A percentile compares a stretch with the other conserved stretches of the same genome.
Evolutionary conservation across 2,113 vertebrate species (phyloP).

Genomic region (Lepisosteus osseus): DNA sequence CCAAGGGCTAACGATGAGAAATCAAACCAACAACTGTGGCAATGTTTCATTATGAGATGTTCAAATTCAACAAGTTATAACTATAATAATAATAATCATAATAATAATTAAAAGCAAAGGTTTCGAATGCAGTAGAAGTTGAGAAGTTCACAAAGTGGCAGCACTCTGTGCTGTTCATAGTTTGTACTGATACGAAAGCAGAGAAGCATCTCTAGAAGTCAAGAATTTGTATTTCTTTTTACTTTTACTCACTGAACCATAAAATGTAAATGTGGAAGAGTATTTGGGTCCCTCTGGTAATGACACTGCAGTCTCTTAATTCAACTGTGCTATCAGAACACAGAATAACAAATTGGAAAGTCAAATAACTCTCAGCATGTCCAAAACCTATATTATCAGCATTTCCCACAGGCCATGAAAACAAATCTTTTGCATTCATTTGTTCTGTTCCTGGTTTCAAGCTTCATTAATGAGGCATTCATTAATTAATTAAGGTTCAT

Average conservation of each 20-base stretch:
- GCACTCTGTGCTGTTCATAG: no score
- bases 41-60: no score
- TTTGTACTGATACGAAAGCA: no score
- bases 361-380: neutral
- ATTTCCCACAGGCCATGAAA: neutral
- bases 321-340: neutral
- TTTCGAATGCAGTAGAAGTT: no score
- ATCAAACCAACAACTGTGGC: no score
- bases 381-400: slow-evolving; percentile 13
- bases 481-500: neutral
- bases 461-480: slow-evolving; percentile 2
- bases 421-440: slow-evolving; percentile 1
- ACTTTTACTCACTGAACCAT: neutral
- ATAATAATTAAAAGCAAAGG: no score
- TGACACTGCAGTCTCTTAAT: slow-evolving; percentile 11
- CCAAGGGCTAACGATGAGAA: no score
- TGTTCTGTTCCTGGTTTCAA: neutral
- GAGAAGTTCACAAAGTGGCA: no score
- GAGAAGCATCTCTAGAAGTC: no score
- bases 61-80: no score
- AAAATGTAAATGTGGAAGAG: neutral
- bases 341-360: neutral
- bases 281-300: neutral
- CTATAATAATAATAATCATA: no score
- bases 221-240: no score